Base-by-base conservation (phyloP, 1,140 invertebrate species). In the Drosophila ananassae region DNA sequence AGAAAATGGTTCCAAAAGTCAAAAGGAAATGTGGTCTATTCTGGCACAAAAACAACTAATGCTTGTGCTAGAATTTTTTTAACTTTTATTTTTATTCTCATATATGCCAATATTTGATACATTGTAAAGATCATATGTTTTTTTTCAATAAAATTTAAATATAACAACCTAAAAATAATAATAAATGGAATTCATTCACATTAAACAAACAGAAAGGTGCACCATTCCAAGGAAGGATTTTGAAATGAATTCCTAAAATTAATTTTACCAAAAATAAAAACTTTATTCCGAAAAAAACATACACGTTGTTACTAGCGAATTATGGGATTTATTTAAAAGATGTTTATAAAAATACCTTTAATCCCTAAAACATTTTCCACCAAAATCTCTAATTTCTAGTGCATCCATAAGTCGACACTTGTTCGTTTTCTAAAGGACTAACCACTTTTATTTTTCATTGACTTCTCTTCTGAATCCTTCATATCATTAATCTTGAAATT, bases 401-500 rank as follows among this genome's bases (percentile, higher is more conserved):
- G 66, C 63, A 69, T 50, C 13, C 21, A 24, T 24, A 55, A 32
- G 51, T 56, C 66, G n/a, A 32, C 41, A 32, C 64, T 69, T 67
- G 25, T 57, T 32, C 8, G 25, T 5, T 17, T 12, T 25, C 22
- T 25, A 10, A 28, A 34, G 22, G 30, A 50, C 12, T 12, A 22
- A 10, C 24, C 22, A 28, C 17, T 34, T 13, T 39, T 9, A 32
- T 17, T 17, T 48, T 48, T 30, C 56, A 48, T 30, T 10, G 32
- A 53, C 13, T 44, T 28, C 10, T 13, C 4, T 5, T 2, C n/a
- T 37, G 5, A 28, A 6, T 52, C 39, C 21, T 53, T 24, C 8
- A 9, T 32, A 21, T 24, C 54, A 69, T 50, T 51, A 51, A 59
- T 72, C 51, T 58, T 44, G 13, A 41, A 72, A 72, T 62, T 80